Evolutionary conservation across 2,797 vertebrate species (phyloP).

Genomic region (Siniperca undulata): DNA sequence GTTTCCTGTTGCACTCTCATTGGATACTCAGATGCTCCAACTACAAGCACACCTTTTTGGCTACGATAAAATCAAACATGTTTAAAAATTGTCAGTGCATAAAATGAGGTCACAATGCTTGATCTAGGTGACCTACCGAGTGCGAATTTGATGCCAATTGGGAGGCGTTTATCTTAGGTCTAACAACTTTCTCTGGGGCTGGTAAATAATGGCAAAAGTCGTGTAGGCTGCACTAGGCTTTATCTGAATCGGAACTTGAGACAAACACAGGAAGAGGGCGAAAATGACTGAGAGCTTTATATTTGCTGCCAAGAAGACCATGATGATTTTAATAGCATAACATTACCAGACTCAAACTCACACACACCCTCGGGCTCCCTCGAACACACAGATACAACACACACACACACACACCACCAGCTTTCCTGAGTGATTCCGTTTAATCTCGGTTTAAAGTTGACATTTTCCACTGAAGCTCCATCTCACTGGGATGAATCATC

Average conservation of each 20-base stretch:
- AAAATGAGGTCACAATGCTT: not conserved
- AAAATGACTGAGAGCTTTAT: conserved; percentile 21
- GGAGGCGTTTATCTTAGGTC: not conserved
- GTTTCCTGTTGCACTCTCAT: not conserved
- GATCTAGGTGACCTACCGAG: not conserved
- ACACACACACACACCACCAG: conserved; percentile 33
- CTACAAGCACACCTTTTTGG: too few relatives aligned
- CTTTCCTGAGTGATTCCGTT: conserved; percentile 69
- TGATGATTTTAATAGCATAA: conserved; percentile 53
- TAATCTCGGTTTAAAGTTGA: conserved; percentile 77
- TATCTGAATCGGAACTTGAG: conserved; percentile 18
- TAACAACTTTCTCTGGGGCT: not conserved
- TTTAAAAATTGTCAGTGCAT: not conserved
- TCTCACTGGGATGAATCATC: conserved; percentile 71
- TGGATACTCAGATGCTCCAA: too few relatives aligned
- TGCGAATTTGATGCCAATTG: not conserved
- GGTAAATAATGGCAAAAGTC: conserved; percentile 2
- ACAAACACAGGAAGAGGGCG: conserved; percentile 22
- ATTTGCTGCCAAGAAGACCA: conserved; percentile 30
- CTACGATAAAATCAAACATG: conserved; percentile 4
- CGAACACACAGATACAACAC: not conserved
- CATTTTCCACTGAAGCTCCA: conserved; percentile 69
- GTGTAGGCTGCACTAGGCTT: not conserved
- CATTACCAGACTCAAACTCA: conserved; percentile 38
- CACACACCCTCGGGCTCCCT: conserved; percentile 12